Conservation (phyloP, 2,113 vertebrate genomes). For the Epinephelus fuscoguttatus region DNA sequence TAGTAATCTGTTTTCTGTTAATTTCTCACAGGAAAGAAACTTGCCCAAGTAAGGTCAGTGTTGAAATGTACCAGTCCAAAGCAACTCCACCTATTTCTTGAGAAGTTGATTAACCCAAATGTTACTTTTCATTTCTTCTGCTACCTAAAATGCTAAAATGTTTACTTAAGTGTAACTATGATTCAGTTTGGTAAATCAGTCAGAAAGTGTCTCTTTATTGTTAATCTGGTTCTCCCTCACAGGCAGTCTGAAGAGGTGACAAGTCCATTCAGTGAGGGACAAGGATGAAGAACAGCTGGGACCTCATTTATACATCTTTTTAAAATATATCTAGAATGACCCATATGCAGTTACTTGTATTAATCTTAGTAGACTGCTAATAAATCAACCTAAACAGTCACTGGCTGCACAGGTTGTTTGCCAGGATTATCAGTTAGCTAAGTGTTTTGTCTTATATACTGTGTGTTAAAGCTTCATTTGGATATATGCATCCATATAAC, state of each 20-base stretch:
- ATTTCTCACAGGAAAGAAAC: conserved; percentile 69
- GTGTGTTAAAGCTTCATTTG: not conserved
- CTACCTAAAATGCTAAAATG: not conserved
- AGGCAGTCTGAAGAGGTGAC: conserved; percentile 54
- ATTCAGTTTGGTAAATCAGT: not conserved
- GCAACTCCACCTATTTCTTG: conserved; percentile 32
- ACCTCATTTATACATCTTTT: not conserved
- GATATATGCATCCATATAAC: no score
- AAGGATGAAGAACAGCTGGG: conserved; percentile 26
- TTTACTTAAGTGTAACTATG: not conserved
- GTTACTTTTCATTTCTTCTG: not conserved
- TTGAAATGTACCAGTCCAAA: conserved; percentile 41
- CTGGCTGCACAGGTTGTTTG: not conserved
- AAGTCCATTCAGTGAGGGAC: conserved; percentile 31
- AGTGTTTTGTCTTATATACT: not conserved
- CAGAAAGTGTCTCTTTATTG: not conserved
- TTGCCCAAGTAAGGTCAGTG: conserved; percentile 68
- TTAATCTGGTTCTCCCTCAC: conserved; percentile 8
- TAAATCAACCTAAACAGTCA: not conserved
- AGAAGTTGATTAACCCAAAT: not conserved
- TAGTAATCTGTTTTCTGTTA: not conserved
- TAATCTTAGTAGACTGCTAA: not conserved
- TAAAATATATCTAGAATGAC: not conserved
- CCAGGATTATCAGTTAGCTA: not conserved
- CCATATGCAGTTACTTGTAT: not conserved